A percentile compares a stretch with the other conserved stretches of the same genome.
Conservation (phyloP, 2,888 invertebrate genomes). For the Melieria picta region DNA sequence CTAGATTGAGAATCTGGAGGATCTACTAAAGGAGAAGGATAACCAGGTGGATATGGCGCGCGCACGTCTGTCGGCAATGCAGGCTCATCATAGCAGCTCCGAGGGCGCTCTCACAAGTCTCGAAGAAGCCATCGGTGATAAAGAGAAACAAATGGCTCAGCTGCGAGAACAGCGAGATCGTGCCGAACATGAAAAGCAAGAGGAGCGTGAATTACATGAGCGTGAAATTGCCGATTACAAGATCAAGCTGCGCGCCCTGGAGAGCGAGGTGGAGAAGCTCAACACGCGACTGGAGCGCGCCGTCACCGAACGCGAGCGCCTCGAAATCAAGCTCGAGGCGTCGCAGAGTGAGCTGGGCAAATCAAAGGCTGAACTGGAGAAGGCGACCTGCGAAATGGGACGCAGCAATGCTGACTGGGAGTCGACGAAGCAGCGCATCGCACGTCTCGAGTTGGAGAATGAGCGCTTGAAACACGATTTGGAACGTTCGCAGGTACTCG, state of each 20-base stretch:
- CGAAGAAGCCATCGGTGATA: slow-evolving; percentile 95
- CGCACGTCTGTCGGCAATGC: slow-evolving; percentile 89
- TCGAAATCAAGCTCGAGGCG: slow-evolving; percentile 90
- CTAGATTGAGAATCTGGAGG: slow-evolving; percentile 97
- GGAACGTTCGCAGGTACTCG: slow-evolving; percentile 77
- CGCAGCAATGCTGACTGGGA: slow-evolving; percentile 83
- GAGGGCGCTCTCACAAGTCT: slow-evolving; percentile 92
- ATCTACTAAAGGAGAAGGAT: slow-evolving; percentile 96
- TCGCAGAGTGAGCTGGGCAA: slow-evolving; percentile 94
- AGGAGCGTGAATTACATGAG: slow-evolving; percentile 93
- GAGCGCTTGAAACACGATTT: slow-evolving; percentile 87
- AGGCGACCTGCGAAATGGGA: slow-evolving; percentile 87
- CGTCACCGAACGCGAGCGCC: slow-evolving; percentile 88
- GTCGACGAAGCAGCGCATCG: slow-evolving; percentile 74
- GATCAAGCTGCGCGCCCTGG: slow-evolving; percentile 89
- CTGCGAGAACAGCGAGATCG: slow-evolving; percentile 91
- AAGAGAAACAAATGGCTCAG: slow-evolving; percentile 97
- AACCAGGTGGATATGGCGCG: slow-evolving; percentile 96
- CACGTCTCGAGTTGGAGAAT: slow-evolving; percentile 88
- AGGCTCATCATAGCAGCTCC: slow-evolving; percentile 92
- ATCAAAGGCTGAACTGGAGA: slow-evolving; percentile 93
- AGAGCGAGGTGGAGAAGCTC: slow-evolving; percentile 91
- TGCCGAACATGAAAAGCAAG: slow-evolving; percentile 94
- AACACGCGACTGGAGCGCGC: slow-evolving; percentile 88
- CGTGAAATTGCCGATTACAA: slow-evolving; percentile 94